Conservation (phyloP, 2,888 invertebrate genomes). For the Crossocerus cetratus region DNA sequence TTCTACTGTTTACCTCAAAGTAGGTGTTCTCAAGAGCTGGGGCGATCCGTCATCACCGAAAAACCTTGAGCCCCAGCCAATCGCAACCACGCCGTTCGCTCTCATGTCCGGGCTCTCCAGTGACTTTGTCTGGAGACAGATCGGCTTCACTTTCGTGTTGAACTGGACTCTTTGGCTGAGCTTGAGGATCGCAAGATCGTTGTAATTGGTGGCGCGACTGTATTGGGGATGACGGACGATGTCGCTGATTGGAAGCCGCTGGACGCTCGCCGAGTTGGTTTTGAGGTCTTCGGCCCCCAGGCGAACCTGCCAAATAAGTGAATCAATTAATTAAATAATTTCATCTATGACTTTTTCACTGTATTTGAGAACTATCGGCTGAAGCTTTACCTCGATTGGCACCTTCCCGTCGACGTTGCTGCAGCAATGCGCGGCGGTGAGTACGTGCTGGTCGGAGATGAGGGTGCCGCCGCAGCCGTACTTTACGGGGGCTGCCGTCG, state of each 20-base stretch:
- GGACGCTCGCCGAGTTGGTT: constrained; percentile 38
- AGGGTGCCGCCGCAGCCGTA: constrained; percentile 71
- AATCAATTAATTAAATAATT: neutral
- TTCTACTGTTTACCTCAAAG: constrained; percentile 64
- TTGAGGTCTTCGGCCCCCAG: constrained; percentile 64
- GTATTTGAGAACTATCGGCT: neutral
- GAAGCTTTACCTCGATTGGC: constrained; percentile 63
- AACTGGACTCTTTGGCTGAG: constrained; percentile 52
- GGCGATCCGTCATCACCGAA: constrained; percentile 44
- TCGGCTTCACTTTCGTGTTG: constrained; percentile 59
- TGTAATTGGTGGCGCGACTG: constrained; percentile 59
- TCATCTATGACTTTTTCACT: neutral
- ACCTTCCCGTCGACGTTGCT: constrained; percentile 57
- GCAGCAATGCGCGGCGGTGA: constrained; percentile 73
- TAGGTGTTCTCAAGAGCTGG: constrained; percentile 65
- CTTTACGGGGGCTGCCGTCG: constrained; percentile 31
- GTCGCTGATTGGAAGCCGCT: constrained; percentile 58
- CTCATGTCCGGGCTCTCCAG: constrained; percentile 3
- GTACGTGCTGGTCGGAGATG: constrained; percentile 63
- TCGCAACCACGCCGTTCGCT: constrained; percentile 58
- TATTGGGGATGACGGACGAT: constrained; percentile 65
- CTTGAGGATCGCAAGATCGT: constrained; percentile 68
- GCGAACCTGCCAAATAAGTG: constrained; percentile 56
- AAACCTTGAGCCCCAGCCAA: constrained; percentile 67
- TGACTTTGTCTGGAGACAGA: constrained; percentile 67